Evolutionary conservation across 2,113 vertebrate species (phyloP).

Genomic region (Thamnophis sirtalis): DNA sequence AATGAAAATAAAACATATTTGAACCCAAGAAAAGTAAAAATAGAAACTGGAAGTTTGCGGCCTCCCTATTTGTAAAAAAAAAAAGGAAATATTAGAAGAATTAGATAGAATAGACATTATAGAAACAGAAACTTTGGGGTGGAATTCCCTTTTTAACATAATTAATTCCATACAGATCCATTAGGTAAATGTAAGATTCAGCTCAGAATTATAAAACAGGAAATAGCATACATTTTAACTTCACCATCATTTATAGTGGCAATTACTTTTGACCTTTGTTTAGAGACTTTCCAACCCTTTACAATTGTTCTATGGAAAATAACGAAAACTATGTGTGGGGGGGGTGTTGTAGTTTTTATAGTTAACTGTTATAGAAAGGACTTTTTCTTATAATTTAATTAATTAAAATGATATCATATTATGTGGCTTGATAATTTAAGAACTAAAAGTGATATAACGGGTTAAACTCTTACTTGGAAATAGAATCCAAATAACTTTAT

Average conservation of each 20-base stretch:
- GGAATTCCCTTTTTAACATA: not conserved
- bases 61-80: not conserved
- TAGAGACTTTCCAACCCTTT: constrained; percentile 12
- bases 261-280: constrained; percentile 41
- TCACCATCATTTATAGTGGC: constrained; percentile 48
- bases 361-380: not conserved
- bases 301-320: constrained; percentile 25
- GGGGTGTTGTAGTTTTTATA: not conserved
- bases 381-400: constrained; percentile 21
- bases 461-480: not conserved
- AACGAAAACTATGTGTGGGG: constrained; percentile 21
- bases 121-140: not conserved
- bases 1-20: too few species aligned
- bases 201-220: constrained; percentile 49
- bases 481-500: constrained; percentile 13
- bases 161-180: constrained; percentile 14
- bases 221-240: constrained; percentile 39
- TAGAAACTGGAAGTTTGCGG: not conserved
- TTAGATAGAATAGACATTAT: not conserved
- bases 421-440: constrained; percentile 3
- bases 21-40: too few species aligned
- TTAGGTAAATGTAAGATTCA: constrained; percentile 35
- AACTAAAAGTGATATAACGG: not conserved
- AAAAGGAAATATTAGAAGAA: not conserved
- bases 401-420: constrained; percentile 8